Evolutionary conservation across 2,113 vertebrate species (phyloP).

Genomic region (Pyxicephalus adspersus): DNA sequence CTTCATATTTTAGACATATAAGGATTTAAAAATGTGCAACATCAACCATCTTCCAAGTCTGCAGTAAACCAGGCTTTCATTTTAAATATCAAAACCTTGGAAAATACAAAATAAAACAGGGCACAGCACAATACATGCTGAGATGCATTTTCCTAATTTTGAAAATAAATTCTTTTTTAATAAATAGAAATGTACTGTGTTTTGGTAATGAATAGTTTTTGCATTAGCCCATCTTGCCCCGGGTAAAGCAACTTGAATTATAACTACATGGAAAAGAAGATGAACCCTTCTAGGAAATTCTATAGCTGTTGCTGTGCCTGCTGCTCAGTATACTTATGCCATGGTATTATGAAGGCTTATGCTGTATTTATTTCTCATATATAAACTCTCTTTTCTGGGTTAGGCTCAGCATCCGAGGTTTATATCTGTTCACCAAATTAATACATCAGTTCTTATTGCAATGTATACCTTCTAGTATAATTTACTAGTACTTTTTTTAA

Average conservation of each 20-base stretch:
- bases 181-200: not conserved
- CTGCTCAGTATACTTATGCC: conserved; percentile 1
- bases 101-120: not conserved
- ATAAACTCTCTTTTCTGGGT: not conserved
- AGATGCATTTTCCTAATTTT: not conserved
- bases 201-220: not conserved
- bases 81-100: not conserved
- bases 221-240: not conserved
- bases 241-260: conserved; percentile 12
- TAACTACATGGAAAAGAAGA: not conserved
- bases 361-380: not conserved
- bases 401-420: not conserved
- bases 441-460: not conserved
- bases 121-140: not conserved
- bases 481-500: too few relatives aligned
- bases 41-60: not conserved
- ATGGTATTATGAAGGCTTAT: not conserved
- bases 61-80: not conserved
- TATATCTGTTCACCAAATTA: not conserved
- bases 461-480: too few relatives aligned
- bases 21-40: not conserved
- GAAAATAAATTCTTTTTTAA: not conserved
- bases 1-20: not conserved
- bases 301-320: not conserved
- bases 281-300: conserved; percentile 11